Evolutionary conservation across 1,140 invertebrate genomes (phyloP), one percentile per base, ranked within the genome.

Genomic region (Cydia splendana): DNA sequence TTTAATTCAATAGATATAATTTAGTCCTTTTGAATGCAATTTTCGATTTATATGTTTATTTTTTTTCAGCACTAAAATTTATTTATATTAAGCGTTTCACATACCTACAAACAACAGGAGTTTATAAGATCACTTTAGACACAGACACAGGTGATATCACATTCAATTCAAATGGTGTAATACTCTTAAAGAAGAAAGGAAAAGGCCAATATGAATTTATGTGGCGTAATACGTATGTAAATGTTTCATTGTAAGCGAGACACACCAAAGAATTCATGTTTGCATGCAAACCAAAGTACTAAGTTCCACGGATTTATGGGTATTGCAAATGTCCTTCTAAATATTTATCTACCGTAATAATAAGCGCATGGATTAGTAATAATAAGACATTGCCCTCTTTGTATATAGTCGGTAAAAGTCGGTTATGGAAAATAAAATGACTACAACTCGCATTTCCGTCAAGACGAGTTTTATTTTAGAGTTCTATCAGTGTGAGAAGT

Each of bases 351-450:
- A 62, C 9, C 57, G 20, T 20, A 62, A 62, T 62, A 62, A 24
- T 62, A 62, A 62, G 20, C n/a, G 20, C 18, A 24, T 62, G 7
- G 38, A 42, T 42, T 20, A 57, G 18, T 1, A 57, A 38, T 38
- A 57, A n/a, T n/a, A 57, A 57, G 6, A 57, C 53, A 57, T 18
- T 57, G 53, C 53, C 53, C 53, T 6, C 15, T n/a, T 18, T 57
- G 5, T 69, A 69, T 34, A 67, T 67, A 15, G 20, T 34, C 24
- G 30, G 30, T n/a, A 18, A 20, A 69, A 69, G n/a, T 13, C 15
- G 65, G 65, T 71, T 71, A 71, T 71, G 67, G 38, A 38, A 45
- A 71, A 71, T 42, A 69, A n/a, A 12, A 42, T 18, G 34, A 34
- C 28, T 69, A 30, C 12, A 13, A 34, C 67, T 45, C 67, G 67